Conservation (phyloP, 2,113 vertebrate genomes). For the Guaruba guarouba region DNA sequence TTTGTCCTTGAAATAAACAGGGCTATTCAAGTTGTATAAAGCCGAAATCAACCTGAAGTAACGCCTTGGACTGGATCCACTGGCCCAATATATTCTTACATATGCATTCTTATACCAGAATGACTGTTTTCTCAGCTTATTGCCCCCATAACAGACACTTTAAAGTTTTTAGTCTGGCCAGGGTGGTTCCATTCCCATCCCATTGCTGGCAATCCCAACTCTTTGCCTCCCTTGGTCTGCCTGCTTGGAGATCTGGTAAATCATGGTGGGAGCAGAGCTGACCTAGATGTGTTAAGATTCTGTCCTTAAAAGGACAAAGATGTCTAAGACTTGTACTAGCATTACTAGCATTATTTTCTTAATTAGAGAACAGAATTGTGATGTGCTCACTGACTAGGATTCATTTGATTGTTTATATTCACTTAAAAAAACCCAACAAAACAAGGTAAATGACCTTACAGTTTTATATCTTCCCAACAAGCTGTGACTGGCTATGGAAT, state of each 20-base stretch:
- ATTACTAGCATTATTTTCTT: background rate
- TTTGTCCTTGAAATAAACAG: background rate
- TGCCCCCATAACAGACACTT: background rate
- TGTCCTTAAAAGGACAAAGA: background rate
- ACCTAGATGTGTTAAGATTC: background rate
- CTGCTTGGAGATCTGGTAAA: background rate
- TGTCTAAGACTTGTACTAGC: background rate
- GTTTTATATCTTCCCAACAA: background rate
- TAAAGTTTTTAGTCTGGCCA: background rate
- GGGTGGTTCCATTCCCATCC: background rate
- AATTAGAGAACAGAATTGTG: background rate
- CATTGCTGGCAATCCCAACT: background rate
- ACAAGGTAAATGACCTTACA: background rate
- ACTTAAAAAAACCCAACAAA: background rate
- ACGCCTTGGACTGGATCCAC: background rate
- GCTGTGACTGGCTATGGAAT: background rate
- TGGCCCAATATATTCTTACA: background rate
- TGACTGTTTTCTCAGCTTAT: background rate
- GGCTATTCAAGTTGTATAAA: background rate
- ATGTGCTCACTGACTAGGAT: background rate
- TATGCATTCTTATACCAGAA: background rate
- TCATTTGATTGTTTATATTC: background rate
- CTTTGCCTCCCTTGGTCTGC: background rate
- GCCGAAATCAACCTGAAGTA: background rate
- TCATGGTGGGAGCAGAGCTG: background rate